phyloP scores from a whole-genome alignment of 2,888 invertebrate species.

The Busseola fusca region DNA sequence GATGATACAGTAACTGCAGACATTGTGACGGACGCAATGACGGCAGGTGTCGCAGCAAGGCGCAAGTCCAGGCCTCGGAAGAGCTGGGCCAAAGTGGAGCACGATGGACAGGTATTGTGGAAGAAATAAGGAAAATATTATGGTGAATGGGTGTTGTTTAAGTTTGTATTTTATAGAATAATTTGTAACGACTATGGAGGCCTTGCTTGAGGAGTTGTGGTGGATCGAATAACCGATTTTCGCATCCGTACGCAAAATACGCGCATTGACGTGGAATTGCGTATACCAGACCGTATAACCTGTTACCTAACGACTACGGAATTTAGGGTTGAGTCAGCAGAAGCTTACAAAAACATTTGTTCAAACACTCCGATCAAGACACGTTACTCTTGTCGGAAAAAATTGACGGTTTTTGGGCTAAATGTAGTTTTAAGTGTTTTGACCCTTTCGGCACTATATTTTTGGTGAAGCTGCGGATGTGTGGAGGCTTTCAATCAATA shows the following conservation, averaged over 20 bases:
- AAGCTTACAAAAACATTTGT: neutral
- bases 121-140: conserved; percentile 33
- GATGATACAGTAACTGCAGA: conserved; percentile 40
- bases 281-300: too few relatives aligned
- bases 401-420: neutral
- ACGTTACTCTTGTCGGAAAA: neutral
- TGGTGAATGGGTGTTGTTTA: conserved; percentile 30
- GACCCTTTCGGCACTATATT: neutral
- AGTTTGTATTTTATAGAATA: conserved; percentile 17
- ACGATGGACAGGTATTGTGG: conserved; percentile 79
- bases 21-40: conserved; percentile 72
- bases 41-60: conserved; percentile 82
- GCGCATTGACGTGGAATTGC: too few relatives aligned
- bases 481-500: too few relatives aligned
- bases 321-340: too few relatives aligned
- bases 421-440: neutral
- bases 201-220: too few relatives aligned
- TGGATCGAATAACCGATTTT: too few relatives aligned
- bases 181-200: neutral
- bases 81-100: conserved; percentile 83
- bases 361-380: neutral
- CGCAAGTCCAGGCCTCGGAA: conserved; percentile 78
- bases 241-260: too few relatives aligned
- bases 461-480: too few relatives aligned
- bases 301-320: too few relatives aligned